A percentile compares a stretch with the other conserved stretches of the same genome.
Evolutionary conservation across 2,113 vertebrate species (phyloP).

Genomic region (Columba livia): DNA sequence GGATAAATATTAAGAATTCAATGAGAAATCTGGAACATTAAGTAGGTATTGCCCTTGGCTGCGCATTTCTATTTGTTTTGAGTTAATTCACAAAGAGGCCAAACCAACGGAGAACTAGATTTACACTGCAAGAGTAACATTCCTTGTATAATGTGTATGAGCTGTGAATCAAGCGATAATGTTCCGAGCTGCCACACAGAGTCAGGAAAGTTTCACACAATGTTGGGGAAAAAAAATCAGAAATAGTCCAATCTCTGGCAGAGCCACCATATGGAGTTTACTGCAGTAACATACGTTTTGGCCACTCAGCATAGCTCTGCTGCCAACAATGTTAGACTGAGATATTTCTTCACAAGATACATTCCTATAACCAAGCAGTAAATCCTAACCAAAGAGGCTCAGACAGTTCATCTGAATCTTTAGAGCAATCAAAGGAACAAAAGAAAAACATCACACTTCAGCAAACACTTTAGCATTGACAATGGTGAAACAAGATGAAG

Average conservation of each 20-base stretch:
- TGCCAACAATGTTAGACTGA: constrained; percentile 47
- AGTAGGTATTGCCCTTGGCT: constrained; percentile 34
- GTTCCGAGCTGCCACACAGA: constrained; percentile 38
- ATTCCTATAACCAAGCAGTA: background rate
- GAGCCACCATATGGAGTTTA: constrained; percentile 58
- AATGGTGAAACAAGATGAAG: background rate
- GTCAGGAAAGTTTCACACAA: constrained; percentile 49
- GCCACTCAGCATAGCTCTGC: constrained; percentile 17
- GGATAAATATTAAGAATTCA: background rate
- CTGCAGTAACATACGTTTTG: constrained; percentile 48
- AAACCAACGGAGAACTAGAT: background rate
- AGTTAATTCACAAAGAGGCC: background rate
- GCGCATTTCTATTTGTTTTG: constrained; percentile 7
- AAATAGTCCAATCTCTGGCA: constrained; percentile 31
- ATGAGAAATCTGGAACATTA: background rate
- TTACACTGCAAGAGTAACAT: background rate
- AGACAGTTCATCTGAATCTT: background rate
- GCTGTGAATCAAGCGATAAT: background rate
- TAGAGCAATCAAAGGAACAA: background rate
- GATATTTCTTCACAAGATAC: background rate
- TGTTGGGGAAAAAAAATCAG: background rate
- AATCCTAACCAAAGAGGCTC: background rate
- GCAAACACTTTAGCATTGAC: background rate
- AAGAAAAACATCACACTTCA: background rate
- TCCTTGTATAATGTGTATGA: background rate